Base-by-base conservation (phyloP, 2,113 vertebrate species). In the Pitta sordida region DNA sequence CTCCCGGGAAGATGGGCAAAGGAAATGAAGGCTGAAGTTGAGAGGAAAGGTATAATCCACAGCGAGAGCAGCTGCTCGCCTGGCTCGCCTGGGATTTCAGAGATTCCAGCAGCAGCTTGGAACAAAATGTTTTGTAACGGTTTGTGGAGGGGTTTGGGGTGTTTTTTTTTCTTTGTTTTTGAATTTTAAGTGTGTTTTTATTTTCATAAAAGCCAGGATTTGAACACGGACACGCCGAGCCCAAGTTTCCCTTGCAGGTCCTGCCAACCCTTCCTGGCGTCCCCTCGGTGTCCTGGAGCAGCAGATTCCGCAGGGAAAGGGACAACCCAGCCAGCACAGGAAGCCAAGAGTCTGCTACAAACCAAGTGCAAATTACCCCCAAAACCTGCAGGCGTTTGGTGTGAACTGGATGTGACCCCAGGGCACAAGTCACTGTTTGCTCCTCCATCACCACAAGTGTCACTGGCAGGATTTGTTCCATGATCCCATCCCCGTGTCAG, bases 11-110 rank as follows among this genome's bases (percentile, higher is more conserved):
- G 93, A 23, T 49, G 59, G 93, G 58, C 15, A 91, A 29, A 97
- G 95, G 96, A 97, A 96, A 94, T 96, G 95, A 96, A 92, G 91
- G 43, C 95, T 95, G 96, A 86, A 86, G 95, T 83, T 39, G 53
- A 87, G 94, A 95, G 95, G 92, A 91, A 94, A 95, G 93, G 91
- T 95, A 90, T 96, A 96, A 95, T 95, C 94, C 79, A 7, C 94
- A 90, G 81, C 6, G 93, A 95, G 67, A 95, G 95, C 94, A 96
- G 94, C 95, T 97, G 95, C 88, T 94, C 94, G 5, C 77, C 75
- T 94, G 75, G 87, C 81, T 46, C 95, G 36, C 91, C 15, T 3
- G 96, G 95, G 95, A 94, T 30, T 48, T 24, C 62, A 60, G 55
- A 19, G 13, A 85, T 89, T 96, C 95, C 95, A 91, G 34, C 94